Evolutionary conservation across 1,140 invertebrate species (phyloP).

Genomic region (Lerema accius): DNA sequence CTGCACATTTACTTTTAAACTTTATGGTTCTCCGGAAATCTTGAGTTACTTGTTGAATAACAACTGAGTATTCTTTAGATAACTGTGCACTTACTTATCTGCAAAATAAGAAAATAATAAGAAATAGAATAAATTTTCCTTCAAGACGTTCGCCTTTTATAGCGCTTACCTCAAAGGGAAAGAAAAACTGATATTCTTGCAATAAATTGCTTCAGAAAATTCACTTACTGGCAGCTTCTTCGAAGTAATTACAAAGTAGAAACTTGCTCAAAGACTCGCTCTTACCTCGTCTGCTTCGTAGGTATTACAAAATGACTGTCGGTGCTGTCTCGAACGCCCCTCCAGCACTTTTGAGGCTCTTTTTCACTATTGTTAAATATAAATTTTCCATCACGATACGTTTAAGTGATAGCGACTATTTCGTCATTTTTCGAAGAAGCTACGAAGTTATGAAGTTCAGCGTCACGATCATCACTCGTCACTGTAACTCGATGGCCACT

Average conservation of each 20-base stretch:
- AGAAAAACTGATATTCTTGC: slow-evolving; percentile 2
- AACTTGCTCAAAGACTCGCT: neutral
- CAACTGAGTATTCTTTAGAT: too few species aligned
- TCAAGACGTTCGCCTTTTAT: neutral
- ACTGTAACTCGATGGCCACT: neutral
- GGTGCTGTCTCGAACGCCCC: neutral
- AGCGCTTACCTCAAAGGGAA: neutral
- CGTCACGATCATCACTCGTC: neutral
- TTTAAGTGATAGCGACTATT: neutral
- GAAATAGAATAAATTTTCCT: neutral
- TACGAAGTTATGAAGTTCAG: neutral
- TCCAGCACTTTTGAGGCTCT: neutral
- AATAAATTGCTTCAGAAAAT: slow-evolving; percentile 1
- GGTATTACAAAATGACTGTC: neutral
- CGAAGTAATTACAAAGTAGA: neutral
- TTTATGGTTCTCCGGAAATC: too few species aligned
- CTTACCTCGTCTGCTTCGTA: neutral
- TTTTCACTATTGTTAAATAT: neutral
- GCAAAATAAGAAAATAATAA: neutral
- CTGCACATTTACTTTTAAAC: too few species aligned
- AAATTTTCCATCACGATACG: neutral
- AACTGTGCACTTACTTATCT: too few species aligned
- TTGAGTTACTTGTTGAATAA: too few species aligned
- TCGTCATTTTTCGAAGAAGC: neutral
- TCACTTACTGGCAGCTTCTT: slow-evolving; percentile 1